Evolutionary conservation across 1,140 invertebrate genomes (phyloP), one percentile per base, ranked within the genome.

Genomic region (Laupala kohalensis): DNA sequence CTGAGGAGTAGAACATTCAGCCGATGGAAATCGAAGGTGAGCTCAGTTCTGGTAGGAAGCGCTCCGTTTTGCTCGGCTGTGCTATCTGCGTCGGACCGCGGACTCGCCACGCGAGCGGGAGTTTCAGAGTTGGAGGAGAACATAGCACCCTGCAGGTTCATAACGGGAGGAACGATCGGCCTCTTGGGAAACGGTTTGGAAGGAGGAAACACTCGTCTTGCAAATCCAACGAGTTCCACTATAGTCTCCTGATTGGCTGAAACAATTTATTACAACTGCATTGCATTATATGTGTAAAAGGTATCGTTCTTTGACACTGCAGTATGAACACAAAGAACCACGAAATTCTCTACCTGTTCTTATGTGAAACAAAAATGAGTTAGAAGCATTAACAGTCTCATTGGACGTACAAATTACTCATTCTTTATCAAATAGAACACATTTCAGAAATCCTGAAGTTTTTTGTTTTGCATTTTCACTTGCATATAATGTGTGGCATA

Each of bases 21-120:
- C 19, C 94, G 86, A 79, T 94, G 92, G 80, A 98, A 97, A 78
- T 97, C 94, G 78, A 97, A 96, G 25, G 89, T 92, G 27, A 97
- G 86, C 82, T 96, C 92, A 2, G 90, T 90, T 74, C 86, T 74
- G 23, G 63, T 53, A 19, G 28, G 12, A 25, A 25, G 2, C 23
- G 15, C 64, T 28, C 6, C 19, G 1, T 27, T 25, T 24, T 27
- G 24, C 26, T 23, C 30, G 0, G 24, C 26, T 24, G 12, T n/a
- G 6, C 63, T 66, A n/a, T 3, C 70, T 6, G 5, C 23, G 3
- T 64, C 63, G 28, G 53, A 30, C 24, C 27, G 64, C 6, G 70
- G 27, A n/a, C 26, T 62, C 12, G 67, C 28, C 37, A 53, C 19
- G 25, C 26, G 27, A 37, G 62, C 67, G 23, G 25, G 25, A 65